Conservation (phyloP, 2,113 vertebrate species). For the Elaphurus davidianus region DNA sequence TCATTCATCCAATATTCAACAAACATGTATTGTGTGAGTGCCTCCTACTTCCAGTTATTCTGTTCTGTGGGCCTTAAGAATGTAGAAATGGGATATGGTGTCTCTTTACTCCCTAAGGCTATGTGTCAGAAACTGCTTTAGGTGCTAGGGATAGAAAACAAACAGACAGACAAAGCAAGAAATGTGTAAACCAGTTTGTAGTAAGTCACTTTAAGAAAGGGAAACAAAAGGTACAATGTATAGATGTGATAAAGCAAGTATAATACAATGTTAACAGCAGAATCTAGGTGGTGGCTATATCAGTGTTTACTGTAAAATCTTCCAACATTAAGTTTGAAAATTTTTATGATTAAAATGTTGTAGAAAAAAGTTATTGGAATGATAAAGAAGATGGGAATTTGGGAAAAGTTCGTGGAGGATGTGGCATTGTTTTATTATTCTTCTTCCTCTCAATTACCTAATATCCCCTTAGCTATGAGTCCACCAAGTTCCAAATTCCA, state of each 20-base stretch:
- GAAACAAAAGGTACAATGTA: not conserved
- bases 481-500: not conserved
- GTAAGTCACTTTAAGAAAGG: not conserved
- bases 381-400: not conserved
- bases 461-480: not conserved
- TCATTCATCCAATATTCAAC: not conserved
- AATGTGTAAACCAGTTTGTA: not conserved
- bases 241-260: not conserved
- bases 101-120: not conserved
- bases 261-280: not conserved
- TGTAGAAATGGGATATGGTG: not conserved
- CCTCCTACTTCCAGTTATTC: not conserved
- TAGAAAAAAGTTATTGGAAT: not conserved
- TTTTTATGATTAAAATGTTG: not conserved
- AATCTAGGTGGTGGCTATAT: not conserved
- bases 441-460: not conserved
- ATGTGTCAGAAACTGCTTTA: not conserved
- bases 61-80: not conserved
- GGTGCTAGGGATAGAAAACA: not conserved
- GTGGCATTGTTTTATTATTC: not conserved
- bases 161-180: not conserved
- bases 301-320: not conserved
- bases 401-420: not conserved
- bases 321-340: not conserved
- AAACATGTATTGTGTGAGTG: too few relatives aligned